Percentiles rank a stretch among this genome's conserved stretches.
phyloP scores from a whole-genome alignment of 23 tunicate genomes.

The Trididemnum clinides region DNA sequence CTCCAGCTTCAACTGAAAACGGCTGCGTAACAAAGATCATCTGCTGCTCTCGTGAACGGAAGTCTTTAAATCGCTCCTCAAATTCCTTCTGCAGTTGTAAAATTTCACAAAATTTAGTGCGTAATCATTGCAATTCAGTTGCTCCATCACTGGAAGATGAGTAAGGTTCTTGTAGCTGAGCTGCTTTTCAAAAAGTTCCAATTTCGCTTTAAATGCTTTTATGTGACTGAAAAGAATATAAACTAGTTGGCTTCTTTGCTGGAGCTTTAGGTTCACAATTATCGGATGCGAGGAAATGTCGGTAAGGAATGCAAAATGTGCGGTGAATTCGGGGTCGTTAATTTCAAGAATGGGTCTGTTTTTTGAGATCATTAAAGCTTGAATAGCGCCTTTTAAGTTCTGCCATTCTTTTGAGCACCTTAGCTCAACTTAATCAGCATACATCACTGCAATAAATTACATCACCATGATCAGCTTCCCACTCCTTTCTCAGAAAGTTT shows the following conservation, averaged over 20 bases:
- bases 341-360: neutral
- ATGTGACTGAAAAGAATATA: slow-evolving; percentile 7
- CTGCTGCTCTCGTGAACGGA: too few species aligned
- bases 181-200: slow-evolving; percentile 25
- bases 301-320: neutral
- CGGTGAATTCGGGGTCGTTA: neutral
- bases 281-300: slow-evolving; percentile 3
- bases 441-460: neutral
- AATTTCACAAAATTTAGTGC: too few species aligned
- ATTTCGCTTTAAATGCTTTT: slow-evolving; percentile 12
- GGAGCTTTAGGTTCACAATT: slow-evolving; percentile 8
- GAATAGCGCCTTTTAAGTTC: neutral
- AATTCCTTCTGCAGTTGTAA: too few species aligned
- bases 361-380: neutral
- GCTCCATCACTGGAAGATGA: too few species aligned
- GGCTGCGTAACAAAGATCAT: too few species aligned
- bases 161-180: neutral
- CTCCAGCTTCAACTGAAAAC: too few species aligned
- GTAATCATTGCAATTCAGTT: too few species aligned
- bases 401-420: neutral
- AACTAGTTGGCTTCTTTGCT: slow-evolving; percentile 6
- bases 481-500: neutral
- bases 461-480: slow-evolving; percentile 8
- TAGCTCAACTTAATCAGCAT: neutral
- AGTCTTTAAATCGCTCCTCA: too few species aligned